These are phyloP conservation scores for Hydriomena furcata DNA, from an alignment of 2,888 invertebrate genomes.

Conservation along the genomic window DNA sequence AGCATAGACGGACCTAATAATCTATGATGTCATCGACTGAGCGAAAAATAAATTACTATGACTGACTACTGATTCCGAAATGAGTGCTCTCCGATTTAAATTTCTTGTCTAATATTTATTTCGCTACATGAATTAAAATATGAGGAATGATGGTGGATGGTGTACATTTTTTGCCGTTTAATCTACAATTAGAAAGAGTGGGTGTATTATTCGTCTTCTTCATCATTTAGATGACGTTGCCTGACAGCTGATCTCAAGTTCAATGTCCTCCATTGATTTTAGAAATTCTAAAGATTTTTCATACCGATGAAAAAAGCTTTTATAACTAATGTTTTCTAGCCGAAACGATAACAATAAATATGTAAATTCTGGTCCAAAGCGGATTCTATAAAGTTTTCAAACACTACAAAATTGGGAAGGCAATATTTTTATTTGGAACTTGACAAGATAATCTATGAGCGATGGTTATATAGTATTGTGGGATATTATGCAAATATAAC, in stretches of 20 bases:
- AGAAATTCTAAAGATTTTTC: not conserved
- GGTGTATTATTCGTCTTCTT: constrained; percentile 1
- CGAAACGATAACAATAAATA: constrained; percentile 15
- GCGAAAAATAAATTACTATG: no score
- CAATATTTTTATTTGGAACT: constrained; percentile 22
- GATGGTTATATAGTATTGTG: constrained; percentile 11
- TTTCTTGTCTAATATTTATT: not conserved
- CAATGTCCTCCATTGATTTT: not conserved
- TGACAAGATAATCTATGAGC: constrained; percentile 18
- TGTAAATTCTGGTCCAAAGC: constrained; percentile 16
- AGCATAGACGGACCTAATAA: no score
- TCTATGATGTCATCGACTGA: no score
- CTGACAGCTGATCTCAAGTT: constrained; percentile 4
- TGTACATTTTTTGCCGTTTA: not conserved
- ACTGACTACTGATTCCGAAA: no score
- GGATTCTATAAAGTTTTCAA: constrained; percentile 16
- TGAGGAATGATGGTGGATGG: not conserved
- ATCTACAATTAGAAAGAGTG: constrained; percentile 7
- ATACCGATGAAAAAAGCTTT: constrained; percentile 3
- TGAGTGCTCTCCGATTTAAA: no score
- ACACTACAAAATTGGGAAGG: constrained; percentile 19
- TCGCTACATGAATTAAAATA: not conserved
- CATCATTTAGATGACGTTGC: not conserved
- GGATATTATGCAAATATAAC: not conserved
- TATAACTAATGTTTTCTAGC: constrained; percentile 1